Conservation (phyloP, 2,113 vertebrate genomes). For the Mastomys coucha region DNA sequence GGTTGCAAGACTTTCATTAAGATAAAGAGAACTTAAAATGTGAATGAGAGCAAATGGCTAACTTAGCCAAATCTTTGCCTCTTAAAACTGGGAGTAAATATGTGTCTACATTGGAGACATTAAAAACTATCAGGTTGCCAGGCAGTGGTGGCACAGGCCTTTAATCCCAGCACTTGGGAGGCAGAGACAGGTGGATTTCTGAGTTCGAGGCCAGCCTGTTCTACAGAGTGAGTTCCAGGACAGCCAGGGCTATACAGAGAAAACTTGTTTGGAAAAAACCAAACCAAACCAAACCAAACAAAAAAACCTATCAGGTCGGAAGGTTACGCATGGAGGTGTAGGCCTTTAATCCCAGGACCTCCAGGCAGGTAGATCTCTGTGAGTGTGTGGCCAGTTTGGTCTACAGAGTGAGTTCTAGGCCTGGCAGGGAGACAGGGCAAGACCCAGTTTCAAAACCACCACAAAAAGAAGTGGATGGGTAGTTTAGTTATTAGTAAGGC, state of each 20-base stretch:
- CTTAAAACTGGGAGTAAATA: slow-evolving; percentile 37
- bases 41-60: neutral
- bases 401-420: neutral
- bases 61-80: slow-evolving; percentile 9
- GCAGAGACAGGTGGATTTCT: no score
- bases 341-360: neutral
- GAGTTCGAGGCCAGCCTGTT: no score
- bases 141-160: no score
- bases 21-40: slow-evolving; percentile 37
- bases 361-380: neutral
- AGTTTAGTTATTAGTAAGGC: neutral
- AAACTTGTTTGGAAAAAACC: no score
- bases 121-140: neutral
- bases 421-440: neutral
- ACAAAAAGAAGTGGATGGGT: neutral
- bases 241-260: no score
- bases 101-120: neutral
- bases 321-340: no score
- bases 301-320: no score
- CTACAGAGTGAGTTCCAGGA: no score
- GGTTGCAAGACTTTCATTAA: neutral
- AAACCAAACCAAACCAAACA: no score
- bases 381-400: neutral
- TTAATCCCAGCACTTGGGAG: no score
- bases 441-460: neutral